Base-by-base conservation (phyloP, 2,888 invertebrate species). In the Carpatolechia fugitivella region DNA sequence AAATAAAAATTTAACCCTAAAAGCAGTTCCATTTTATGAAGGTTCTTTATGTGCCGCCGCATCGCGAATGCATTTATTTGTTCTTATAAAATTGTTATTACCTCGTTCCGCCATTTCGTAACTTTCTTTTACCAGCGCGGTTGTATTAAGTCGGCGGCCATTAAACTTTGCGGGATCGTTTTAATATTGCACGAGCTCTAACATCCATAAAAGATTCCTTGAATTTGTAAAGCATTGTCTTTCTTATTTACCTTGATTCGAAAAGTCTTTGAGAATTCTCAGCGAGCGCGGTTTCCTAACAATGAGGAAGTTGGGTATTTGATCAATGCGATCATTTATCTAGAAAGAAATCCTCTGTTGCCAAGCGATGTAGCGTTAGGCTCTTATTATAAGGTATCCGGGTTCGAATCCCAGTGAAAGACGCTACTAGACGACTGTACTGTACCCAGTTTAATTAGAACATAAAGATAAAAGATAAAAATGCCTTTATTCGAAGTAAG, bases 1-100 rank as follows among this genome's bases (percentile, higher is more conserved):
- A 89, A 89, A 89, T 89, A 89, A 89, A 89, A 89, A 87, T 88
- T 86, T 82, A 80, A 85, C 83, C 80, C 78, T 81, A 81, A 87
- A 76, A 78, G 76, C 82, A 76, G 78, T 82, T 76, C 62, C 72
- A 72, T 79, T 86, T 85, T 82, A 84, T 78, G 79, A 74, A 72
- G 69, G 71, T 75, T 69, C 73, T 83, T 83, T 84, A 84, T 80
- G 69, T 63, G 65, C 69, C 65, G 63, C 70, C 69, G 67, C 68
- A 76, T 72, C 68, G 72, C 66, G 66, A 70, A 80, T 81, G 80
- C 81, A 80, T 82, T 80, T 82, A 81, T 84, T 79, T 82, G 76
- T 80, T 76, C 75, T 78, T 78, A 72, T 76, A 71, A 82, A 80
- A 82, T 81, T 80, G 81, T 80, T 82, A 79, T 78, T 72, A 73